These are phyloP conservation scores for Dendroctonus valens DNA, from an alignment of 1,140 invertebrate genomes.

Conservation along the genomic window DNA sequence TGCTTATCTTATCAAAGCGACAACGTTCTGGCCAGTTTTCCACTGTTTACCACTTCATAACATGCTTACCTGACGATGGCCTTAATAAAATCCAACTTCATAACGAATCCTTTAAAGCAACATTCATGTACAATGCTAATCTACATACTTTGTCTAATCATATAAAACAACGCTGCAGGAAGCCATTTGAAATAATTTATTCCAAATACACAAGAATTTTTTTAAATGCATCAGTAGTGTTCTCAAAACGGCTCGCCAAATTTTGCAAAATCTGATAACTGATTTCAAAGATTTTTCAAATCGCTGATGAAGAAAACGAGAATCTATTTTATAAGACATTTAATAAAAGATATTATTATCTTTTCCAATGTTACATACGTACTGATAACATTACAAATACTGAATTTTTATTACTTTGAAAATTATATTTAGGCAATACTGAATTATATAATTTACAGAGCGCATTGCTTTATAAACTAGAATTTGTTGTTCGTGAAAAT, in stretches of 20 bases:
- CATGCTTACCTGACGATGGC: conserved; percentile 1
- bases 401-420: conserved; percentile 29
- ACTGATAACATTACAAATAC: conserved; percentile 50
- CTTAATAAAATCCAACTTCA: no score
- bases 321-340: conserved; percentile 9
- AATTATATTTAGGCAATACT: conserved; percentile 1
- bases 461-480: not conserved
- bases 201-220: no score
- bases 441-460: not conserved
- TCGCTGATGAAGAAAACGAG: not conserved
- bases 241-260: no score
- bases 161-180: no score
- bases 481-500: no score
- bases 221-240: no score
- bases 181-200: no score
- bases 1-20: not conserved
- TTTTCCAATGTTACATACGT: conserved; percentile 14
- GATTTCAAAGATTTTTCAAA: no score
- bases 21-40: not conserved
- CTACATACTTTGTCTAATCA: no score
- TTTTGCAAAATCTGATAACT: no score
- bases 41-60: conserved; percentile 7
- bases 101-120: no score
- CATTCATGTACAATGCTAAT: no score
- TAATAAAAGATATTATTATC: conserved; percentile 18